Base-by-base conservation (phyloP, 2,888 invertebrate species). In the Lamellibrachia columna region DNA sequence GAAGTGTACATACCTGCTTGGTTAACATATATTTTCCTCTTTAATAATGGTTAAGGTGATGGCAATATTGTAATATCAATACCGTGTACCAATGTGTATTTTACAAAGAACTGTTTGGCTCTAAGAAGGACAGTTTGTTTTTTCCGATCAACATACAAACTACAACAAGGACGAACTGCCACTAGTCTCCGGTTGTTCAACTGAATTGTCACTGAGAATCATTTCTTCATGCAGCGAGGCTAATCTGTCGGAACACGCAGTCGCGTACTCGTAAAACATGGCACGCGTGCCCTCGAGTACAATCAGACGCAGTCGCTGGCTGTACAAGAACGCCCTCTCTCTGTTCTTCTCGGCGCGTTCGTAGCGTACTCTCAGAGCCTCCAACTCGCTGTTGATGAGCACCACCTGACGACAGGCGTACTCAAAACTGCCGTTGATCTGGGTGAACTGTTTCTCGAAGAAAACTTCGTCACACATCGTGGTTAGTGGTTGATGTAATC, bases 311-410 rank as follows among this genome's bases (percentile, higher is more conserved):
- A 75, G 75, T 75, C 75, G 75, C 75, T 75, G 75, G 22, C 75
- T 75, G 75, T 75, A 22, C 75, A 75, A 75, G 75, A 75, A 75
- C 75, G 75, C 75, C 75, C 75, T 75, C 75, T 15, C 75, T 22
- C 75, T n/a, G 75, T 75, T 75, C 22, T 75, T 75, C 75, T 75
- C 75, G 75, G 75, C 75, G 75, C 75, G 75, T 75, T 75, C 75
- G 11, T 75, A 15, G 75, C 75, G 75, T 22, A 22, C 75, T 75
- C 75, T 75, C 75, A 22, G 22, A 75, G 75, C 75, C 75, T 75
- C 75, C 75, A 75, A 15, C 75, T 75, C 75, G 75, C 6, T n/a
- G 75, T 75, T 75, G 75, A 22, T 75, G 75, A 75, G 75, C 75
- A 22, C 75, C 75, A 75, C n/a, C 75, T 75, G 75, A n/a, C 75